phyloP scores from a whole-genome alignment of 2,888 invertebrate genomes.

The Frankliniella intonsa region DNA sequence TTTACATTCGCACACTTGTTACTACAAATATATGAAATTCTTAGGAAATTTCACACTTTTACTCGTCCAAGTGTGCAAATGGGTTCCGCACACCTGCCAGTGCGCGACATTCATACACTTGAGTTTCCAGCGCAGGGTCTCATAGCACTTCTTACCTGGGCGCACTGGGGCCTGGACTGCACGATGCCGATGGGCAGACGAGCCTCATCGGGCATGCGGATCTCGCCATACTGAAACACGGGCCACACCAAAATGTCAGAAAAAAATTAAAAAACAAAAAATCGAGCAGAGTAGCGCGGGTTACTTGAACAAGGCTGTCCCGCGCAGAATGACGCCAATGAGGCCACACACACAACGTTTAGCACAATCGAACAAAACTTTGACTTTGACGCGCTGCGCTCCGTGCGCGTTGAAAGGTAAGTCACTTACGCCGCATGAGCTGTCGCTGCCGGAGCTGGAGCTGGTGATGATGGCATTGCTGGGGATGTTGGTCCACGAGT shows the following conservation, averaged over 20 bases:
- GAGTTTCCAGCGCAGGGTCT: too few species aligned
- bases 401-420: too few species aligned
- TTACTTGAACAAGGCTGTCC: not conserved
- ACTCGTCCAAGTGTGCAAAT: too few species aligned
- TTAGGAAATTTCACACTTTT: too few species aligned
- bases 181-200: not conserved
- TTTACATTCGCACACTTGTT: too few species aligned
- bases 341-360: too few species aligned
- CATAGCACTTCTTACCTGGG: not conserved
- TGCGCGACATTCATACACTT: too few species aligned
- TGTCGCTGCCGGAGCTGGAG: not conserved
- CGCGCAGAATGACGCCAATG: not conserved
- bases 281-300: not conserved
- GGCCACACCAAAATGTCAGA: not conserved
- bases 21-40: too few species aligned
- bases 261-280: not conserved
- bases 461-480: slow-evolving; percentile 8
- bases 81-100: too few species aligned
- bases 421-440: not conserved
- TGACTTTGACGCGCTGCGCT: too few species aligned
- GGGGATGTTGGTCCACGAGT: slow-evolving; percentile 5
- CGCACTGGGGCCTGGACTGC: not conserved
- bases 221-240: not conserved
- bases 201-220: slow-evolving; percentile 9
- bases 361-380: too few species aligned